Conservation (phyloP, 2,113 vertebrate species). For the Sisor rabdophorus region DNA sequence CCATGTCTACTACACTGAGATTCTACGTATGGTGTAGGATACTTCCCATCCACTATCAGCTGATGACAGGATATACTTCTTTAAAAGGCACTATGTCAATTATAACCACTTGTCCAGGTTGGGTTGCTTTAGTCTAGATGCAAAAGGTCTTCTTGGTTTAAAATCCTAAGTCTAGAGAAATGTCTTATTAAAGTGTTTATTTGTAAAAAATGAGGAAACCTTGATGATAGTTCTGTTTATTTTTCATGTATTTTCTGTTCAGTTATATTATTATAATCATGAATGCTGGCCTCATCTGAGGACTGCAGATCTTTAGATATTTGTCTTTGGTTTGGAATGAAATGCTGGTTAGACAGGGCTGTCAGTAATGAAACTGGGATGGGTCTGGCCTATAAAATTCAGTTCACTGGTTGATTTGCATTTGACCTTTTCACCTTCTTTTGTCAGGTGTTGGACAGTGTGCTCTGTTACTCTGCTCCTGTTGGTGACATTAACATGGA, state of each 20-base stretch:
- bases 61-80: not conserved
- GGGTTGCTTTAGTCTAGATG: not conserved
- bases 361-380: not conserved
- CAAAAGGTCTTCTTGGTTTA: not conserved
- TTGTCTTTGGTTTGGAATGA: not conserved
- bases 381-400: not conserved
- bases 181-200: not conserved
- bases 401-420: not conserved
- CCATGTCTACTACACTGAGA: not conserved
- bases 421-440: not conserved
- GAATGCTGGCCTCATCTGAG: not conserved
- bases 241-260: not conserved
- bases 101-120: not conserved
- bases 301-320: not conserved
- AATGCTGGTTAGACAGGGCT: not conserved
- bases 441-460: slow-evolving; percentile 83
- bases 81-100: not conserved
- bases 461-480: slow-evolving; percentile 85
- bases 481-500: slow-evolving; percentile 88
- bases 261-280: not conserved
- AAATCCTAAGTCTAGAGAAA: not conserved
- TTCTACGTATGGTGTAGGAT: not conserved
- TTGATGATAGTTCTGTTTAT: too few relatives aligned
- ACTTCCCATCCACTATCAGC: not conserved
- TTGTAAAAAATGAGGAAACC: too few relatives aligned